Base-by-base conservation (phyloP, 35 echinoderm and acorn worm genomes). In the Acanthaster planci region DNA sequence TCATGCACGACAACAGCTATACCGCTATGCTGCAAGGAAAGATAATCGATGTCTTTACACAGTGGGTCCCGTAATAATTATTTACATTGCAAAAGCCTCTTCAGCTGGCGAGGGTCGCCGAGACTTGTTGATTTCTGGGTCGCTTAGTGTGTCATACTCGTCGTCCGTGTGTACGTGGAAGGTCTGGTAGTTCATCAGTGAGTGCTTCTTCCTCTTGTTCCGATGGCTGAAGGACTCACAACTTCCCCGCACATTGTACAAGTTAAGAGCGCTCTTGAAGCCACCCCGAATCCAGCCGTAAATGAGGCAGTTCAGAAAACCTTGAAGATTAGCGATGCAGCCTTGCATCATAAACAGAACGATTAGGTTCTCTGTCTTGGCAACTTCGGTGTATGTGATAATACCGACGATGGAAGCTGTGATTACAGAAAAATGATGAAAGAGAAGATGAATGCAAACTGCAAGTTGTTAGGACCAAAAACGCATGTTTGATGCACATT, bases 231-330 rank as follows among this genome's bases (percentile, higher is more conserved):
- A 44, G 18, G 30, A 44, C 47, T 81, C 39, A 30, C 51, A 26
- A 12, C 15, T 21, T 22, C 79, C 79, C 26, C 39, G 39, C 2
- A 52, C 40, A 47, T 52, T 52, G 79, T 52, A 52, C 51, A 81
- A 10, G 47, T 81, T 81, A 21, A 81, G 51, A 26, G 79, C 79
- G 30, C 79, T 44, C 51, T 81, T 44, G 47, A 81, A 81, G 7
- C 79, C 51, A 52, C 79, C 79, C 26, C 79, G 79, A 52, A 81
- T 81, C 79, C 79, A 81, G 51, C 79, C 79, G 23, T 81, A 81
- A 21, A 81, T 81, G 27, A 81, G 39, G 51, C 79, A 81, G 26
- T 81, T 81, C 18, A 81, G 51, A 26, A 81, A 81, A 30, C 79
- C 79, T 47, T 81, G 79, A 8, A 81, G 51, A 7, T 44, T 44